Percentiles rank a stretch among this genome's conserved stretches.
Conservation (phyloP, 2,888 invertebrate genomes). For the Iselma pallidipennis region DNA sequence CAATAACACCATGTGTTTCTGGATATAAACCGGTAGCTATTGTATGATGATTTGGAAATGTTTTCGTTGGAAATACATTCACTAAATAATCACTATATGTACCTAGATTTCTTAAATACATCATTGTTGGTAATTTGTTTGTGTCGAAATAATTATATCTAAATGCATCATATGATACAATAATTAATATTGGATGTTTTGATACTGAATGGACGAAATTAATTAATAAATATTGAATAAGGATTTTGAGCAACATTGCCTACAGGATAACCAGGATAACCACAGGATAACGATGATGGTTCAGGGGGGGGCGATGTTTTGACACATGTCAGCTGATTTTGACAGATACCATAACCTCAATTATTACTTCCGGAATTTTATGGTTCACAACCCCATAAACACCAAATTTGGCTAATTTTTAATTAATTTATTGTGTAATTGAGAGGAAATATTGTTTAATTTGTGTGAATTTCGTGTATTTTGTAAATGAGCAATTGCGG, state of each 20-base stretch:
- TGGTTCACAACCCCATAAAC: too few relatives aligned
- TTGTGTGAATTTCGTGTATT: not conserved
- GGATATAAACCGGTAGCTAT: slow-evolving; percentile 71
- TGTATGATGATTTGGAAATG: slow-evolving; percentile 75
- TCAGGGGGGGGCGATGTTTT: not conserved
- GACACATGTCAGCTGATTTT: slow-evolving; percentile 13
- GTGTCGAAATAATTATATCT: slow-evolving; percentile 67
- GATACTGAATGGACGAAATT: slow-evolving; percentile 43
- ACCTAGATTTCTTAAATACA: slow-evolving; percentile 60
- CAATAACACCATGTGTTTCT: slow-evolving; percentile 71
- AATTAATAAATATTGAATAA: slow-evolving; percentile 30
- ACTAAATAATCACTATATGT: slow-evolving; percentile 62
- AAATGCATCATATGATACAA: slow-evolving; percentile 74
- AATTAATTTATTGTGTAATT: not conserved
- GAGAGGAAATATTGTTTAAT: too few relatives aligned
- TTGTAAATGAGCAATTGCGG: not conserved
- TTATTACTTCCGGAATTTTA: not conserved
- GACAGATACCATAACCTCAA: slow-evolving; percentile 2
- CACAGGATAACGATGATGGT: too few relatives aligned
- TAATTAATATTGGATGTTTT: slow-evolving; percentile 59
- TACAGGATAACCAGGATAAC: not conserved
- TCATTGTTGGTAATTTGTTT: slow-evolving; percentile 63
- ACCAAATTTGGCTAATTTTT: not conserved
- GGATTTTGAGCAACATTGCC: slow-evolving; percentile 35
- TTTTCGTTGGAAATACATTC: slow-evolving; percentile 71